phyloP scores from a whole-genome alignment of 2,797 vertebrate genomes.

The Phrynocephalus guinanensis region DNA sequence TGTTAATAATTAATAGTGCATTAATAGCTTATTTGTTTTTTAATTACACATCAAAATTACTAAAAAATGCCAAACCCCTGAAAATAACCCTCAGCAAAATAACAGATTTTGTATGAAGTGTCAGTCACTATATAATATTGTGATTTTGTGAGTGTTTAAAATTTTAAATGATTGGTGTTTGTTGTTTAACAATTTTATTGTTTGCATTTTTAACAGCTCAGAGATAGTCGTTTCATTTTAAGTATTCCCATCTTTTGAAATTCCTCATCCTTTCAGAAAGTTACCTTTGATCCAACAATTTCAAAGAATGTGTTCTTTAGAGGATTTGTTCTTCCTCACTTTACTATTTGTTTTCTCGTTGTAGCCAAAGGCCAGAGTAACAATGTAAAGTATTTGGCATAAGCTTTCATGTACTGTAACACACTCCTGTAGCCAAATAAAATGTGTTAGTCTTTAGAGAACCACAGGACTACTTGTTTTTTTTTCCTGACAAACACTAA shows the following conservation, averaged over 20 bases:
- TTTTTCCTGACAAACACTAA: too few species aligned
- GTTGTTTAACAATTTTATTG: not conserved
- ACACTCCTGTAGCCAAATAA: too few species aligned
- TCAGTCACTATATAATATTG: not conserved
- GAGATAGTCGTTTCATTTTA: not conserved
- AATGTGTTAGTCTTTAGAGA: too few species aligned
- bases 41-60: not conserved
- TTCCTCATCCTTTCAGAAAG: not conserved
- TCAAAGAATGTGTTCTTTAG: not conserved
- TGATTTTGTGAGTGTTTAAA: too few species aligned
- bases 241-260: not conserved
- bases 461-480: too few species aligned
- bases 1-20: not conserved
- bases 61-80: not conserved
- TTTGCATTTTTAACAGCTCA: not conserved
- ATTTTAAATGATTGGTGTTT: not conserved
- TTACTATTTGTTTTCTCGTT: not conserved
- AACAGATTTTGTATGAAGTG: not conserved
- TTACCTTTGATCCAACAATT: not conserved
- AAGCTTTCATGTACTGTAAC: too few species aligned
- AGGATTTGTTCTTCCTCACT: not conserved
- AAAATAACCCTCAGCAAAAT: not conserved
- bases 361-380: not conserved
- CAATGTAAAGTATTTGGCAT: too few species aligned
- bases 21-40: not conserved